Conservation (phyloP, 1,140 invertebrate genomes). For the Drosophila subobscura region DNA sequence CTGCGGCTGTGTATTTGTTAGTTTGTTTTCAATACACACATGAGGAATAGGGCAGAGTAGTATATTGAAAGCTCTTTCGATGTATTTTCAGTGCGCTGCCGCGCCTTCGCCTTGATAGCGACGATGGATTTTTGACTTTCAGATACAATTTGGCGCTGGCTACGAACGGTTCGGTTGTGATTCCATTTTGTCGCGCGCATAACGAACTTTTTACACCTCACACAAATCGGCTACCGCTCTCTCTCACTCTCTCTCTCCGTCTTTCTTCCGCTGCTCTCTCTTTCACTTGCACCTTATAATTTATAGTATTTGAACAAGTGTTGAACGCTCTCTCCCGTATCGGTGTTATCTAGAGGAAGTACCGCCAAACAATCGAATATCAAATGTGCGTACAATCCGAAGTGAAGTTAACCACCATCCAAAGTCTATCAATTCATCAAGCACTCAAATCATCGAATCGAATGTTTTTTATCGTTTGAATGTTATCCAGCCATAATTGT, state of each 20-base stretch:
- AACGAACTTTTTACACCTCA: no score
- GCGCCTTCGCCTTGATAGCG: slow-evolving; percentile 68
- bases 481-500: slow-evolving; percentile 12
- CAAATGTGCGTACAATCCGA: slow-evolving; percentile 12
- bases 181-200: slow-evolving; percentile 2
- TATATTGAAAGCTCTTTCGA: slow-evolving; percentile 51
- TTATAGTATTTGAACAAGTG: slow-evolving; percentile 44
- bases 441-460: no score
- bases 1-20: slow-evolving; percentile 7
- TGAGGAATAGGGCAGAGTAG: background rate
- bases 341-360: slow-evolving; percentile 26
- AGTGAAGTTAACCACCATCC: background rate
- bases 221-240: background rate
- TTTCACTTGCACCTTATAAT: slow-evolving; percentile 25
- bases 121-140: slow-evolving; percentile 52
- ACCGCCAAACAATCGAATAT: slow-evolving; percentile 28
- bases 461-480: slow-evolving; percentile 11
- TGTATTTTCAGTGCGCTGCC: slow-evolving; percentile 48
- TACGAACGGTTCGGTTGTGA: slow-evolving; percentile 64
- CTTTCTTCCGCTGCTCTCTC: slow-evolving; percentile 8
- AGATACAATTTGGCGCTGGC: slow-evolving; percentile 74
- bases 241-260: slow-evolving; percentile 5
- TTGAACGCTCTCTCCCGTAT: no score
- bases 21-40: slow-evolving; percentile 52
- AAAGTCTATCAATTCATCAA: slow-evolving; percentile 15